These are phyloP conservation scores for Penaeus japonicus DNA, from an alignment of 1,140 invertebrate species.

Conservation along the genomic window DNA sequence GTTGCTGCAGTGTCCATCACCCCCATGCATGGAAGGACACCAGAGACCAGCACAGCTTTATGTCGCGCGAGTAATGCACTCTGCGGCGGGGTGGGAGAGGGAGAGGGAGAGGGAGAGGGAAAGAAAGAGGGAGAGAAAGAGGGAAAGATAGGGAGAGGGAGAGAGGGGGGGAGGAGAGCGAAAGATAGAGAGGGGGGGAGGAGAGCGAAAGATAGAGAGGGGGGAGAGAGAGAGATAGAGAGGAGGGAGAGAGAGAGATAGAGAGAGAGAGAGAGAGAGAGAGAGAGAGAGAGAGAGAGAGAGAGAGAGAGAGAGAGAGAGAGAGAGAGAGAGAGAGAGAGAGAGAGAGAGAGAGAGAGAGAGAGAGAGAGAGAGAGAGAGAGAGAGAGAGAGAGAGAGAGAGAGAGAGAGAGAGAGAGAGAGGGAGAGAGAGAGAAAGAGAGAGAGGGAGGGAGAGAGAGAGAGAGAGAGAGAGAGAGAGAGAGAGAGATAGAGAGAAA, in stretches of 20 bases:
- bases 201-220: not conserved
- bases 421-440: too few relatives aligned
- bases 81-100: not conserved
- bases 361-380: not conserved
- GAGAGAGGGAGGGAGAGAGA: not conserved
- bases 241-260: not conserved
- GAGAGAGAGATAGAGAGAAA: too few relatives aligned
- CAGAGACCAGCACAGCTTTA: not conserved
- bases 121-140: not conserved
- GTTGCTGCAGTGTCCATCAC: not conserved
- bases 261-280: not conserved
- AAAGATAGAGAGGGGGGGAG: not conserved
- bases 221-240: not conserved
- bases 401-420: too few relatives aligned
- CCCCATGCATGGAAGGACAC: not conserved
- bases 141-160: not conserved
- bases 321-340: not conserved
- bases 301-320: not conserved
- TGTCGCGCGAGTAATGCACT: not conserved
- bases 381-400: not conserved
- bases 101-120: not conserved
- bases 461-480: too few relatives aligned
- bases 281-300: too few relatives aligned
- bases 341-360: not conserved
- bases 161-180: not conserved